Base-by-base conservation (phyloP, 2,888 invertebrate species). In the Blastobasis adustella region DNA sequence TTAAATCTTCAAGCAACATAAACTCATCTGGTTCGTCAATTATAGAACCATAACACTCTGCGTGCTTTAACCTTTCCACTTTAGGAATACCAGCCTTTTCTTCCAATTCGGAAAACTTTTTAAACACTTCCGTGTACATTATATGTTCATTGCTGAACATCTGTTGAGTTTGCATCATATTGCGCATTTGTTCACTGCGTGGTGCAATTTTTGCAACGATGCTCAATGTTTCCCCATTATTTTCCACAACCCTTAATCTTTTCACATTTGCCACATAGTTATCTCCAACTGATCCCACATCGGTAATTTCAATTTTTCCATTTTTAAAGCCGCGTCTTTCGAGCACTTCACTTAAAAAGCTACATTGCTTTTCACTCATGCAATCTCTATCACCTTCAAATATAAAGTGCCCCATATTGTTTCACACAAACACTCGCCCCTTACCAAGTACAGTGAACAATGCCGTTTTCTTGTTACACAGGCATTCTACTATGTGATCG, bases 1-100 rank as follows among this genome's bases (percentile, higher is more conserved):
- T 60, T 5, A 77, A 54, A 55, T 77, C 77, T 62, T 75, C 73
- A 23, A 77, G 53, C n/a, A 75, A 51, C 10, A 77, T 63, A 0
- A 73, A 58, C 63, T 77, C 76, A 39, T 72, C 49, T 0, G 63
- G 63, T 23, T 55, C 54, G 50, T 69, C 67, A 0, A 48, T 45
- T 2, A 55, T 52, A 5, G 58, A 54, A 8, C 73, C 75, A 10
- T 71, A 74, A 45, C 71, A 73, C 2, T 49, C 50, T 1, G 76
- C 66, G 51, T 58, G 67, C 44, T 53, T 58, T 0, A 71, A 52
- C 53, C 58, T 59, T 5, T 73, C 67, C 37, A 63, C 49, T 46
- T 56, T 51, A 6, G 70, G 62, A 4, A 71, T 48, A 37, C 51
- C 63, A 5, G 60, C 61, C 41, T 50, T 43, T 53, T 57, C 53